Evolutionary conservation across 2,888 invertebrate species (phyloP), one percentile per base, ranked within the genome.

Genomic region (Eupithecia inturbata): DNA sequence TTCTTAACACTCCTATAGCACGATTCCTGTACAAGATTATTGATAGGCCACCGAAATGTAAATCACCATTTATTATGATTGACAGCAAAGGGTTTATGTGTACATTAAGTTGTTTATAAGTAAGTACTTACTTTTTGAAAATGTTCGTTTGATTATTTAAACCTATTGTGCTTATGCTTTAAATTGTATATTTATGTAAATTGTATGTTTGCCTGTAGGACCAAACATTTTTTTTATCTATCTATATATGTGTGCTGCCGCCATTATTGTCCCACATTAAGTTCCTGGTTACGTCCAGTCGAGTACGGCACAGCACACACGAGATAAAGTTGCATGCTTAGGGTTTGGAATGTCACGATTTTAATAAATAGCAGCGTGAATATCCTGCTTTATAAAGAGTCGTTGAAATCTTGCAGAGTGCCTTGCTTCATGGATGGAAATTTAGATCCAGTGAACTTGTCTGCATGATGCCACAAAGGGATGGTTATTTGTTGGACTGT

Each of bases 291-390:
- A 71, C 71, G 28, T 41, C 64, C 57, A 16, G 28, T 31, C 26
- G 36, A 84, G 85, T 80, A 83, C 53, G 45, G 41, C 64, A 72
- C 36, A 68, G 22, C 67, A 62, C 81, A 79, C 81, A 81, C 78
- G 75, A 85, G 86, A 89, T 86, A 88, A 87, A 88, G 85, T 86
- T 84, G 83, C 81, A 79, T 70, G 70, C 74, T 64, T 39, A 60
- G 7, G 16, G 36, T 12, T 26, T 72, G 66, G 69, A 57, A 66
- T 63, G 73, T 74, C 73, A 76, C 76, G 74, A 76, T 68, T 67
- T 60, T 73, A 69, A 74, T 78, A 75, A 75, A 77, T 68, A 76
- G 71, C 49, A 19, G 49, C 64, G 72, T 67, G 69, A 76, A 78
- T 70, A 39, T 68, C 71, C 69, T 22, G 67, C 69, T 72, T 69